Conservation (phyloP, 1,140 invertebrate genomes). For the Lasaia peninsularis region DNA sequence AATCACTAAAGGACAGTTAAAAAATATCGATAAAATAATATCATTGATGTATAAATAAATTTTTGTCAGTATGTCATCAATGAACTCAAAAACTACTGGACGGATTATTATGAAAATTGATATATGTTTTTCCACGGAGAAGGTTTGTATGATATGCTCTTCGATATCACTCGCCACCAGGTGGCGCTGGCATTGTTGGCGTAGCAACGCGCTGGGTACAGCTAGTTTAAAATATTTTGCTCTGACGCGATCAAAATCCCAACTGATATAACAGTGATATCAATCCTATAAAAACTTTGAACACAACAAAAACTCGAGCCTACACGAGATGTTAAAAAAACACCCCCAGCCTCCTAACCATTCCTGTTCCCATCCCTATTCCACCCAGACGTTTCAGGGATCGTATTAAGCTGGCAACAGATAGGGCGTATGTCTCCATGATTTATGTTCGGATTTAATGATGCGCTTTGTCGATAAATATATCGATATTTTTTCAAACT, state of each 20-base stretch:
- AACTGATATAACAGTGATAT: conserved; percentile 15
- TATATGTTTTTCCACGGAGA: too few relatives aligned
- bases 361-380: conserved; percentile 23
- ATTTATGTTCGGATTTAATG: conserved; percentile 61
- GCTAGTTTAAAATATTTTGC: neutral
- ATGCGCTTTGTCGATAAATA: conserved; percentile 31
- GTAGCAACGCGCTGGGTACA: too few relatives aligned
- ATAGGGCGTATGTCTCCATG: conserved; percentile 71
- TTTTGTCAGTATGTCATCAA: too few relatives aligned
- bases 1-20: too few relatives aligned
- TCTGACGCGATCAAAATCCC: conserved; percentile 5
- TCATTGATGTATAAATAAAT: too few relatives aligned
- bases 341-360: conserved; percentile 19
- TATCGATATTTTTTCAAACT: conserved; percentile 12
- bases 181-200: too few relatives aligned
- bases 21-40: too few relatives aligned
- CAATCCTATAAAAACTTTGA: conserved; percentile 35
- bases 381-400: conserved; percentile 44
- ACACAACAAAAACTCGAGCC: conserved; percentile 24
- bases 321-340: conserved; percentile 36
- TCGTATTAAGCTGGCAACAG: conserved; percentile 73
- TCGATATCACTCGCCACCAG: too few relatives aligned
- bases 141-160: too few relatives aligned
- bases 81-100: too few relatives aligned
- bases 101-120: too few relatives aligned